These are phyloP conservation scores for Buphagus erythrorhynchus DNA, from an alignment of 2,797 vertebrate genomes.

Conservation along the genomic window DNA sequence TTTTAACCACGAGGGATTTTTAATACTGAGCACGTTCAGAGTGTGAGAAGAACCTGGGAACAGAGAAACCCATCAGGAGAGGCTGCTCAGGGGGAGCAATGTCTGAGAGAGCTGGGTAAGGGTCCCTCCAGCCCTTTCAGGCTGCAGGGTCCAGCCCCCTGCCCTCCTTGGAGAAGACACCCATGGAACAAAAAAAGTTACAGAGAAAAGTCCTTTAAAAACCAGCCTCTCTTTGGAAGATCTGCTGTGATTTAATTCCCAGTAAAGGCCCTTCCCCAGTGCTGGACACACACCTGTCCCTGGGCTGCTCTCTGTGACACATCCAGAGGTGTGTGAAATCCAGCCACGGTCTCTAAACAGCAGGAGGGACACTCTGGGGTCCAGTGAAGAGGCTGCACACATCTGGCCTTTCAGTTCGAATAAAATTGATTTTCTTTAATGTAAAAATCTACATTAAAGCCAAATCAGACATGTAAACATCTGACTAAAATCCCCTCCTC, in stretches of 20 bases:
- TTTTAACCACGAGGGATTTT: not conserved
- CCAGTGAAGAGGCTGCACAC: not conserved
- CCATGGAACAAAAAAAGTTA: accelerated
- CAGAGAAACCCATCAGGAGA: not conserved
- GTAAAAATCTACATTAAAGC: not conserved
- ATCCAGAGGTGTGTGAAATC: not conserved
- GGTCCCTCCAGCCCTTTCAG: not conserved
- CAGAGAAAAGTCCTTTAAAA: not conserved
- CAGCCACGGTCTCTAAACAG: not conserved
- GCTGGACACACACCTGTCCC: not conserved
- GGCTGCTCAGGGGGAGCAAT: not conserved
- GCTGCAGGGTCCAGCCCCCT: not conserved
- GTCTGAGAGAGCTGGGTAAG: accelerated
- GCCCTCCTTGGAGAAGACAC: too few species aligned
- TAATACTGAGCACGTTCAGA: not conserved
- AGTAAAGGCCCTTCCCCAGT: not conserved
- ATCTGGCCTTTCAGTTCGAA: not conserved
- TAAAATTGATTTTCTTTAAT: not conserved
- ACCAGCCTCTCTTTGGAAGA: not conserved
- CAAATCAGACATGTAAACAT: not conserved
- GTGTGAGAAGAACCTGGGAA: not conserved
- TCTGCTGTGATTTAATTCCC: not conserved
- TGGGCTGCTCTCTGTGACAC: not conserved
- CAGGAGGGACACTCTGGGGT: not conserved
- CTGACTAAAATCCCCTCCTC: not conserved